Evolutionary conservation across 2,888 invertebrate genomes (phyloP), one percentile per base, ranked within the genome.

Genomic region (Mythimna vitellina): DNA sequence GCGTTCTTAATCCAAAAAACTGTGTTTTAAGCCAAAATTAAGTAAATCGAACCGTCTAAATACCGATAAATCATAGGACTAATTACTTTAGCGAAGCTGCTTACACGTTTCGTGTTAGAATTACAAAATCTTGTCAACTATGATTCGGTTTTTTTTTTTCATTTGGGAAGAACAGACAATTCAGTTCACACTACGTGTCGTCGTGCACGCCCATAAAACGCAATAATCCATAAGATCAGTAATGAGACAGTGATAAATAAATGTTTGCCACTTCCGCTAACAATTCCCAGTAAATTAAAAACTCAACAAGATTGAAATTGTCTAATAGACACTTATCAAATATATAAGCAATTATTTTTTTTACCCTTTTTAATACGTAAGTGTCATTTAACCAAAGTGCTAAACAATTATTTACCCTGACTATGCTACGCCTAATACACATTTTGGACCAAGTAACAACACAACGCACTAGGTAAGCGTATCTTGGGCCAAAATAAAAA

Each of bases 391-490:
- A 46, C 5, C 46, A 46, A 17, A 6, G 46, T 46, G 46, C 6
- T 46, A 46, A 46, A 46, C 7, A 46, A 17, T 46, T 46, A 46
- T 46, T 46, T 46, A 6, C 46, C 17, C 46, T 46, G 46, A 17
- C 14, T 7, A 5, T 6, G 17, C 20, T 53, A 22, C 20, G 35
- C 14, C 42, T 38, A 53, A 14, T 20, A 17, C 6, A 71, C 29
- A 53, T 46, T 54, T 70, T 20, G 7, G n/a, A 54, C 46, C 22
- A 53, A 32, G 20, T 46, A 51, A 49, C 22, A 71, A 64, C 42
- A 61, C 54, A 65, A 61, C 60, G 66, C 65, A 61, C 66, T 58
- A 76, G 68, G 42, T 61, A 63, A 75, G 80, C 66, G 32, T 38
- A 58, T 66, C 20, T 51, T n/a, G 0, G 49, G 53, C 29, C 29